These are phyloP conservation scores for Ornithoptera priamus DNA, from an alignment of 2,888 invertebrate genomes.

Conservation along the genomic window DNA sequence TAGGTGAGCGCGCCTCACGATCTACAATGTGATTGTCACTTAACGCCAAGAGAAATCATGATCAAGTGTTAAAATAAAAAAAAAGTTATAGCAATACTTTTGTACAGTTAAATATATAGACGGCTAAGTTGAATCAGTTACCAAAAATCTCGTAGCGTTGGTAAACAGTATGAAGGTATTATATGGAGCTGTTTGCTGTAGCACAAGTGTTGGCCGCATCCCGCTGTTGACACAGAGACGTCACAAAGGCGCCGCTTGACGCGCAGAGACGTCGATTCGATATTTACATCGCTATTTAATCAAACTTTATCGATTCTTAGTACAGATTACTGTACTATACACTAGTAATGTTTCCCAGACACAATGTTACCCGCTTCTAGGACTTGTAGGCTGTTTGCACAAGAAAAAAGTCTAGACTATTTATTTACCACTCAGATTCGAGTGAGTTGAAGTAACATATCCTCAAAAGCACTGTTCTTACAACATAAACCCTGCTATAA, in stretches of 20 bases:
- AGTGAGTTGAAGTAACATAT: too few species aligned
- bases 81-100: neutral
- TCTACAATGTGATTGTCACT: too few species aligned
- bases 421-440: too few species aligned
- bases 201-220: constrained; percentile 42
- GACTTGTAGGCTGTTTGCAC: too few species aligned
- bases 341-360: too few species aligned
- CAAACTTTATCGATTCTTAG: neutral
- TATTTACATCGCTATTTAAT: constrained; percentile 6
- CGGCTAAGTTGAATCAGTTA: constrained; percentile 19
- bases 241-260: constrained; percentile 46
- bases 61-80: too few species aligned
- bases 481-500: too few species aligned
- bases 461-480: too few species aligned
- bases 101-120: neutral
- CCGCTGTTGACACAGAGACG: constrained; percentile 45
- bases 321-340: neutral
- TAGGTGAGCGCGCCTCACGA: too few species aligned
- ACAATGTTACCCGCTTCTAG: too few species aligned
- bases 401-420: too few species aligned
- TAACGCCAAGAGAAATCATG: too few species aligned
- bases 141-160: constrained; percentile 34
- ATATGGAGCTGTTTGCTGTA: constrained; percentile 47
- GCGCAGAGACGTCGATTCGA: constrained; percentile 12
- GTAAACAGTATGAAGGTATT: constrained; percentile 41